These are phyloP conservation scores for Ascidia mentula DNA, from an alignment of 23 tunicate genomes.

Conservation along the genomic window DNA sequence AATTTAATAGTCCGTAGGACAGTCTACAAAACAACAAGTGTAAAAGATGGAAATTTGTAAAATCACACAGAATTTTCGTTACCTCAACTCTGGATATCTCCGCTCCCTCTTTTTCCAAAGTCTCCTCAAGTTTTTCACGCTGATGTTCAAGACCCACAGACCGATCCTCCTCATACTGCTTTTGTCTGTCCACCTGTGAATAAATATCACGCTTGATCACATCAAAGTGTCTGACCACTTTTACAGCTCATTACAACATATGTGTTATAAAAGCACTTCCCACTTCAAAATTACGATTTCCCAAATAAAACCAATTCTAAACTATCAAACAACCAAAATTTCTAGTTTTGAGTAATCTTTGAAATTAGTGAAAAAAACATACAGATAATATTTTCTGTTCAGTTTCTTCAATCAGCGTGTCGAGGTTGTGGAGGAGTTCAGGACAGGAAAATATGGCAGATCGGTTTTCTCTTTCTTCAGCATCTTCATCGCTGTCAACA, in stretches of 20 bases:
- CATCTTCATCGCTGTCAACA: slow-evolving; percentile 59
- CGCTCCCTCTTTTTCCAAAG: slow-evolving; percentile 39
- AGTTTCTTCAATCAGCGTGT: slow-evolving; percentile 80
- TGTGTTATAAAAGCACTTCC: no score
- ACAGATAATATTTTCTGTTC: slow-evolving; percentile 79
- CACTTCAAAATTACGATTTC: no score
- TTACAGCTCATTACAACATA: no score
- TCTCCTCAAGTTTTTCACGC: slow-evolving; percentile 39
- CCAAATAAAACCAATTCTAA: no score
- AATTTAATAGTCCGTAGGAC: slow-evolving; percentile 42
- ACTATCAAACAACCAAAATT: no score
- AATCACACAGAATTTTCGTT: not conserved
- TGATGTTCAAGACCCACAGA: slow-evolving; percentile 76
- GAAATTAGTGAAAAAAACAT: no score
- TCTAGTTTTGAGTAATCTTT: no score
- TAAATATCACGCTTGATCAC: no score
- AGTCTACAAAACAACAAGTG: slow-evolving; percentile 15
- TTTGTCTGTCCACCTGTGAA: slow-evolving; percentile 77
- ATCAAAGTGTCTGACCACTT: no score
- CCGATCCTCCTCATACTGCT: slow-evolving; percentile 76
- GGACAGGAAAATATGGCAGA: slow-evolving; percentile 73
- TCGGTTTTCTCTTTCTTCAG: slow-evolving; percentile 11
- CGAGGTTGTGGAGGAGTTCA: slow-evolving; percentile 80
- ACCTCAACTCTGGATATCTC: slow-evolving; percentile 75
- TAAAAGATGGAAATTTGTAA: not conserved